These are phyloP conservation scores for Drosophila pruinosa DNA, from an alignment of 1,140 invertebrate genomes.

Conservation along the genomic window DNA sequence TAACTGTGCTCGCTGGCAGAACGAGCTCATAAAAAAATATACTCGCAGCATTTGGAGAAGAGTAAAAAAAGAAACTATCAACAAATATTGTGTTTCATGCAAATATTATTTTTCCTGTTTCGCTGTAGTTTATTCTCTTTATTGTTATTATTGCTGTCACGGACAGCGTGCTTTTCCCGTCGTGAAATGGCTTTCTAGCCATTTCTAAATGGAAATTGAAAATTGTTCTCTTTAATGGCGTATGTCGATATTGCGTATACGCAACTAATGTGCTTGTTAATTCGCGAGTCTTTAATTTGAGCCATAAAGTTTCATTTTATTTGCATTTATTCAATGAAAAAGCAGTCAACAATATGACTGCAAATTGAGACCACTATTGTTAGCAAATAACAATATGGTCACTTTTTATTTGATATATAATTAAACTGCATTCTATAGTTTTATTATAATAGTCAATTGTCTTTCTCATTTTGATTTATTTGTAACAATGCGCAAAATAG, in stretches of 20 bases:
- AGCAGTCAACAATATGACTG: background rate
- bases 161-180: background rate
- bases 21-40: background rate
- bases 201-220: background rate
- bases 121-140: constrained; percentile 8
- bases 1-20: background rate
- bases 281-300: background rate
- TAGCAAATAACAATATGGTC: too few species aligned
- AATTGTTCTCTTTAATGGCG: constrained; percentile 1
- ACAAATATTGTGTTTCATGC: constrained; percentile 60
- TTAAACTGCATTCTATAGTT: too few species aligned
- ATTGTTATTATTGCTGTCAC: constrained; percentile 24
- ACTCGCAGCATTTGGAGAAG: background rate
- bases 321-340: background rate
- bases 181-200: background rate
- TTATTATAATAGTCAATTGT: too few species aligned
- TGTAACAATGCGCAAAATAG: too few species aligned
- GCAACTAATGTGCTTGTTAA: background rate
- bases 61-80: constrained; percentile 6
- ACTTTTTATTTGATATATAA: too few species aligned
- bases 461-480: too few species aligned
- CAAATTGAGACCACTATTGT: too few species aligned
- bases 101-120: constrained; percentile 62
- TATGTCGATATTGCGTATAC: constrained; percentile 18
- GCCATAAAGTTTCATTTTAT: too few species aligned